These are phyloP conservation scores for Priocnemis perturbator DNA, from an alignment of 2,888 invertebrate species.

Conservation along the genomic window DNA sequence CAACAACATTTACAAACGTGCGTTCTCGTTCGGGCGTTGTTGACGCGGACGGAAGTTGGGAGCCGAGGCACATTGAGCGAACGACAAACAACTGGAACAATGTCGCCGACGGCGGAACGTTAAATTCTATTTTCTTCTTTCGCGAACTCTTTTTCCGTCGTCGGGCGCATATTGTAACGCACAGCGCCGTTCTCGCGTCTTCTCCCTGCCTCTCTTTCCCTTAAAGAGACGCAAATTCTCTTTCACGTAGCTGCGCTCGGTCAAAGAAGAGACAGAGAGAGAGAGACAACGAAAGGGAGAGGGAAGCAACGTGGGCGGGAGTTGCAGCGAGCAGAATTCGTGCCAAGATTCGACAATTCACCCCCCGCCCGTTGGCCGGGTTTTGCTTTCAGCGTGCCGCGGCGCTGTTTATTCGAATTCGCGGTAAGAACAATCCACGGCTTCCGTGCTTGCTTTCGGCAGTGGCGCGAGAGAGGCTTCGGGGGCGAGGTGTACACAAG, in stretches of 20 bases:
- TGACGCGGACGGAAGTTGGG: too few relatives aligned
- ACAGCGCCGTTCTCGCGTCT: constrained; percentile 14
- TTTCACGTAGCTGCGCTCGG: constrained; percentile 13
- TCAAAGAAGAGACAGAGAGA: neutral
- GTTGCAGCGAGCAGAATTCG: constrained; percentile 55
- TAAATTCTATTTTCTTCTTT: constrained; percentile 2
- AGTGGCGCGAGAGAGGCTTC: neutral
- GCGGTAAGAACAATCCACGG: constrained; percentile 51
- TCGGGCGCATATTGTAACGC: too few relatives aligned
- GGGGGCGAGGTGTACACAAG: neutral
- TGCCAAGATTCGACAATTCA: constrained; percentile 67
- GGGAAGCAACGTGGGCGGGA: constrained; percentile 16
- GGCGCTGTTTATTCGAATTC: constrained; percentile 60
- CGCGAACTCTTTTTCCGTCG: neutral
- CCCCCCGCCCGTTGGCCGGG: constrained; percentile 25
- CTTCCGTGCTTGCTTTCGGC: constrained; percentile 52
- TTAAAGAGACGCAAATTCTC: too few relatives aligned
- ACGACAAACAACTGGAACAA: too few relatives aligned
- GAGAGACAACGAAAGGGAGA: constrained; percentile 12
- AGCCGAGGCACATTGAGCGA: too few relatives aligned
- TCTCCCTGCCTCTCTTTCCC: too few relatives aligned
- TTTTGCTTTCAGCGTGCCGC: constrained; percentile 41
- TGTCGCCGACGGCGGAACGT: neutral
- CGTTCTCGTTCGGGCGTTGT: too few relatives aligned
- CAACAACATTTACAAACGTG: too few relatives aligned